phyloP scores from a whole-genome alignment of 2,888 invertebrate species.

The Pristionchus fissidentatus region DNA sequence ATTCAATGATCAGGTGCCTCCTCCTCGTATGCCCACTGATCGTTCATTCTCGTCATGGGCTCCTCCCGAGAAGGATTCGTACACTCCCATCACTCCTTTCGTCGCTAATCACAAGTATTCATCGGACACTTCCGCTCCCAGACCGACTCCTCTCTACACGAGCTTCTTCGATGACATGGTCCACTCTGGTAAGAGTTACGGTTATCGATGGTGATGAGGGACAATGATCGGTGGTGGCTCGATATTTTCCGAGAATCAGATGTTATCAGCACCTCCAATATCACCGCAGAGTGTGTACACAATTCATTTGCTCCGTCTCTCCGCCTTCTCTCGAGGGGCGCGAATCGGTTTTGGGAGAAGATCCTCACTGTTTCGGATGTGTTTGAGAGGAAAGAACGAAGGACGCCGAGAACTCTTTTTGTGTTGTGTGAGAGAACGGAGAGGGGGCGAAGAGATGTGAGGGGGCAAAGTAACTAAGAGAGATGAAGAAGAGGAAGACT shows the following conservation, averaged over 20 bases:
- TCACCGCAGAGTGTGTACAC: background rate
- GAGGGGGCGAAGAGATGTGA: too few relatives aligned
- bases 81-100: conserved; percentile 71
- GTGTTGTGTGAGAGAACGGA: background rate
- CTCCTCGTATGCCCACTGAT: conserved; percentile 70
- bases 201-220: too few relatives aligned
- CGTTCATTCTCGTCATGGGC: conserved; percentile 73
- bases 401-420: conserved; percentile 20
- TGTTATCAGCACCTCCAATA: background rate
- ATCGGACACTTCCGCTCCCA: conserved; percentile 56
- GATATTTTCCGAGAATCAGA: too few relatives aligned
- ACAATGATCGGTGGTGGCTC: too few relatives aligned
- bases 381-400: conserved; percentile 7
- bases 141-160: conserved; percentile 70
- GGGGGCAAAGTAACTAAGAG: background rate
- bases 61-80: conserved; percentile 70
- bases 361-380: background rate
- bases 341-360: conserved; percentile 15
- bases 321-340: conserved; percentile 23
- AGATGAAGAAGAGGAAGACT: conserved; percentile 13
- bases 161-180: conserved; percentile 74
- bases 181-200: conserved; percentile 67
- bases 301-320: conserved; percentile 1
- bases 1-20: conserved; percentile 64
- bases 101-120: conserved; percentile 71